These are phyloP conservation scores for Brachyhypopomus gauderio DNA, from an alignment of 2,113 vertebrate species.

Conservation along the genomic window DNA sequence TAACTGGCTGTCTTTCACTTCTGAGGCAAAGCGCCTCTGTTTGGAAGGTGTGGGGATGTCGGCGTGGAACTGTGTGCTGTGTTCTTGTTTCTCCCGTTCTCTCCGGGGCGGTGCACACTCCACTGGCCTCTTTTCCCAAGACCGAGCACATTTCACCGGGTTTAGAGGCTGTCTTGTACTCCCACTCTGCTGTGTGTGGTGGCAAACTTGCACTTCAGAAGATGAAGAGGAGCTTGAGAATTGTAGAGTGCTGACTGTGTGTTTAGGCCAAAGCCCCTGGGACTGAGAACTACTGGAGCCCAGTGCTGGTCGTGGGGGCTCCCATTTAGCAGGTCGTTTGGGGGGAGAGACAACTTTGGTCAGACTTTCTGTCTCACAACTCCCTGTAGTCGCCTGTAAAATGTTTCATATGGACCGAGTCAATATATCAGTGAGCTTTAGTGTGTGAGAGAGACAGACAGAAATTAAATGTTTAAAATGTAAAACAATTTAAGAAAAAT, in stretches of 20 bases:
- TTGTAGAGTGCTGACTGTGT: no score
- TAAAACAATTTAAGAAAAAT: neutral
- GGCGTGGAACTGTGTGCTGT: neutral
- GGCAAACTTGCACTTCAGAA: neutral
- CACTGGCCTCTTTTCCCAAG: neutral
- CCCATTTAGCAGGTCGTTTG: slow-evolving; percentile 50
- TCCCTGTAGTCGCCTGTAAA: slow-evolving; percentile 11
- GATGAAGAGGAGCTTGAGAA: neutral
- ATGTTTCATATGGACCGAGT: neutral
- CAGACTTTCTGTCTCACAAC: neutral
- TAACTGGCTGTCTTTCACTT: neutral
- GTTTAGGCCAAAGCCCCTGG: slow-evolving; percentile 1
- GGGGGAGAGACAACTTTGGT: neutral
- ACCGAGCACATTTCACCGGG: neutral
- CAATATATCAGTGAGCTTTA: slow-evolving; percentile 7
- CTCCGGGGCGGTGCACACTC: neutral
- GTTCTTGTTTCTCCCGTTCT: neutral
- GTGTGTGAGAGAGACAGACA: slow-evolving; percentile 25
- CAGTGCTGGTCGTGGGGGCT: slow-evolving; percentile 49
- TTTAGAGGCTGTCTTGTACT: neutral
- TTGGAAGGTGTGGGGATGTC: neutral
- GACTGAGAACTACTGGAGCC: neutral
- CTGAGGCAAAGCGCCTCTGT: neutral
- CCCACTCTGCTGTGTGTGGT: slow-evolving; percentile 1
- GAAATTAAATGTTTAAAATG: neutral